A percentile compares a stretch with the other conserved stretches of the same genome.
Conservation (phyloP, 2,797 vertebrate species). For the Catharus ustulatus region DNA sequence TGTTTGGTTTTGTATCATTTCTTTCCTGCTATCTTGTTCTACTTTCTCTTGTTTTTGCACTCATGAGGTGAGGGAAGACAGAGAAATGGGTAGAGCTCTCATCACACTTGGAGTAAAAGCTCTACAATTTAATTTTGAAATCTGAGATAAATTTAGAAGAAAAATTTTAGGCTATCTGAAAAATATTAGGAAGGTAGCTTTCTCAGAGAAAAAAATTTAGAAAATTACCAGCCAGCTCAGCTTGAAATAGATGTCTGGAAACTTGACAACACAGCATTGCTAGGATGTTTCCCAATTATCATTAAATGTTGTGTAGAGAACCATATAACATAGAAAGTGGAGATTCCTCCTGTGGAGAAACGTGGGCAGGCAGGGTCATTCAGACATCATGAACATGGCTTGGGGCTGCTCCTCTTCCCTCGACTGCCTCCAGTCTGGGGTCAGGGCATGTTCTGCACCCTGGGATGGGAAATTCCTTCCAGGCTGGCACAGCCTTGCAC, state of each 20-base stretch:
- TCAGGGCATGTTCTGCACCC: not conserved
- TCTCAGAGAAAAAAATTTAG: not conserved
- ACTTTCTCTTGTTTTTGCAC: not conserved
- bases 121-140: not conserved
- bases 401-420: not conserved
- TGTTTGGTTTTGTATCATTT: not conserved
- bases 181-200: not conserved
- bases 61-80: not conserved
- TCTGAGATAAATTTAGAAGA: not conserved
- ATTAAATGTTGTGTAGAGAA: not conserved
- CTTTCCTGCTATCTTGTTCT: not conserved
- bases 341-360: not conserved
- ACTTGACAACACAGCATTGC: not conserved
- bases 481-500: not conserved
- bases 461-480: not conserved
- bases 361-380: not conserved
- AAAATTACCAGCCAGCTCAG: not conserved
- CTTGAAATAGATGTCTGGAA: not conserved
- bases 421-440: fast-evolving
- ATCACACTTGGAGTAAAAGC: not conserved
- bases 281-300: not conserved
- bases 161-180: not conserved
- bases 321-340: not conserved
- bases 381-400: not conserved
- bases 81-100: not conserved